Evolutionary conservation across 2,797 vertebrate species (phyloP), one percentile per base, ranked within the genome.

Genomic region (Hemitrygon akajei): DNA sequence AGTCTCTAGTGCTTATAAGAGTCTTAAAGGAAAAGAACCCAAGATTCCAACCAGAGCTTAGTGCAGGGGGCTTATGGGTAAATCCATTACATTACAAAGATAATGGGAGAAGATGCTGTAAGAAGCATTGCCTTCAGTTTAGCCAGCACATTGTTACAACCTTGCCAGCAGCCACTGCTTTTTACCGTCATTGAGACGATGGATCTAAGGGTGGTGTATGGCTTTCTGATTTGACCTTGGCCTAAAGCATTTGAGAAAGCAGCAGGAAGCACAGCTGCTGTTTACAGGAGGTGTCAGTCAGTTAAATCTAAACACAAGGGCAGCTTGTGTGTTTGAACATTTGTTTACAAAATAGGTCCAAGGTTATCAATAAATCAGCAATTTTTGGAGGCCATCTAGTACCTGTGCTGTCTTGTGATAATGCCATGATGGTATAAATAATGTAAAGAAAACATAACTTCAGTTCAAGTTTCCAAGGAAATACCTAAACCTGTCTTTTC

Each of bases 291-390:
- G 63, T 66, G 63, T 2, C 66, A 34, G n/a, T 66, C n/a, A 4
- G 60, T 69, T 69, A 89, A 89, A 89, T 7, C 86, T 37, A 89
- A 89, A 89, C 63, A 69, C 86, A 89, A n/a, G 18, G 34, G 86
- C n/a, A 58, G 79, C 66, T 69, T 37, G n/a, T 37, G 86, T 10
- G 2, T 69, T 89, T 89, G 86, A 89, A 22, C 7, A 11, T 89
- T 66, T 69, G n/a, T 69, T 89, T 89, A 69, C 63, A 37, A 89
- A 89, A 89, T 25, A 69, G 86, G 12, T 87, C 84, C 84, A 63
- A 87, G 58, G 63, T 89, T 89, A 69, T 89, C n/a, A 25, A 89
- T 89, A 69, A 89, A 89, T 89, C 86, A 37, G 60, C 60, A 69
- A 66, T 34, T 2, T 69, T 40, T 69, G 56, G 86, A 69, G 86